These are phyloP conservation scores for Ectropis crepuscularia DNA, from an alignment of 2,888 invertebrate genomes.

Conservation along the genomic window DNA sequence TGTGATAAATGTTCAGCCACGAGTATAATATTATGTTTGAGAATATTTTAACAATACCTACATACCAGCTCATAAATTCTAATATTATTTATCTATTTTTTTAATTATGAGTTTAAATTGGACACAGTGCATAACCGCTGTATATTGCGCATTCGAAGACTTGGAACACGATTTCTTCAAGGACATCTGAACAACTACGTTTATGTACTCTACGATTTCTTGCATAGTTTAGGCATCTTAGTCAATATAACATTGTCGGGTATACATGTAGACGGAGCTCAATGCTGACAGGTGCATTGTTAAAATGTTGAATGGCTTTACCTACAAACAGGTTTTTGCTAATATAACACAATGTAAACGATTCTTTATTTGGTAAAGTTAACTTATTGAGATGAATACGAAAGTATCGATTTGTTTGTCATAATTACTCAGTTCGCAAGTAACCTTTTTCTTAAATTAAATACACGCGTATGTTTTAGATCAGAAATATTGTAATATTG, in stretches of 20 bases:
- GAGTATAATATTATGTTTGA: too few relatives aligned
- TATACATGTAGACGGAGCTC: neutral
- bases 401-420: too few relatives aligned
- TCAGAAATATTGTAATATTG: too few relatives aligned
- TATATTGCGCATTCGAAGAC: constrained; percentile 67
- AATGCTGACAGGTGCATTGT: constrained; percentile 2
- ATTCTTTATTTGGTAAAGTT: too few relatives aligned
- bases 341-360: too few relatives aligned
- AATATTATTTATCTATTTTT: constrained; percentile 26
- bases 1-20: too few relatives aligned
- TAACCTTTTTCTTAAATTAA: too few relatives aligned
- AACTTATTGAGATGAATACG: too few relatives aligned
- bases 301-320: neutral
- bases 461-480: too few relatives aligned
- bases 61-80: constrained; percentile 2
- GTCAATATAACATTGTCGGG: constrained; percentile 9
- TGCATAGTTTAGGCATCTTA: constrained; percentile 9
- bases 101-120: constrained; percentile 56
- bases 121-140: constrained; percentile 58
- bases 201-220: constrained; percentile 27
- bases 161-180: constrained; percentile 71
- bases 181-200: constrained; percentile 55
- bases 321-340: neutral
- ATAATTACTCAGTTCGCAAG: too few relatives aligned
- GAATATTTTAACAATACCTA: too few relatives aligned